Conservation (phyloP, 2,797 vertebrate species). For the Oceanodroma leucorhoa region DNA sequence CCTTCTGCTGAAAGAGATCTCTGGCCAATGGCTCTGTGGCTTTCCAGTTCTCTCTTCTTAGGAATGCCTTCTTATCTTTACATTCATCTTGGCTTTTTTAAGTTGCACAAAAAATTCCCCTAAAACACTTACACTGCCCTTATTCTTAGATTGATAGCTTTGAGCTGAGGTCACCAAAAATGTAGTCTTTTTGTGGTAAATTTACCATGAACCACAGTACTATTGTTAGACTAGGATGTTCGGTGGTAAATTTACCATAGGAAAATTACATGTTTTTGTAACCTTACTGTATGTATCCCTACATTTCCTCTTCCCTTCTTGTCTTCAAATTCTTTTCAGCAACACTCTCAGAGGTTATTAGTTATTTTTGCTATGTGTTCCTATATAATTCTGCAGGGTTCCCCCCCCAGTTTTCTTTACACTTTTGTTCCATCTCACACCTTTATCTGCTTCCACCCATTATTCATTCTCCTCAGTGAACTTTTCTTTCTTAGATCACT, state of each 20-base stretch:
- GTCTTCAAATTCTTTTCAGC: not conserved
- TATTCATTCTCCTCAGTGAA: not conserved
- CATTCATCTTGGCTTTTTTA: not conserved
- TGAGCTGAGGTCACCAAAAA: not conserved
- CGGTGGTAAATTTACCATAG: slow-evolving; percentile 16
- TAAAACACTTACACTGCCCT: not conserved
- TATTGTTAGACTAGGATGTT: slow-evolving; percentile 12
- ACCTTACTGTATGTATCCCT: not conserved
- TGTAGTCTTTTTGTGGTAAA: not conserved
- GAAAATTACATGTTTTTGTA: slow-evolving; percentile 17
- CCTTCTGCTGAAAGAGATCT: not conserved
- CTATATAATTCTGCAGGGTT: not conserved
- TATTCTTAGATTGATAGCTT: slow-evolving; percentile 10
- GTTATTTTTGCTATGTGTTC: not conserved
- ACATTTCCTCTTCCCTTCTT: not conserved
- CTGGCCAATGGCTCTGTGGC: not conserved
- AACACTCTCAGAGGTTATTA: not conserved
- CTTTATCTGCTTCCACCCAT: not conserved
- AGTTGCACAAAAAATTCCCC: not conserved
- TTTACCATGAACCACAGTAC: not conserved
- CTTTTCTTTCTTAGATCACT: not conserved
- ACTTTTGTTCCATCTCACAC: not conserved
- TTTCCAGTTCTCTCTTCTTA: not conserved
- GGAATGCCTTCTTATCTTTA: not conserved
- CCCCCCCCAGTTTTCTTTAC: not conserved